phyloP scores from a whole-genome alignment of 2,888 invertebrate species.

The Drosophila silvestris region DNA sequence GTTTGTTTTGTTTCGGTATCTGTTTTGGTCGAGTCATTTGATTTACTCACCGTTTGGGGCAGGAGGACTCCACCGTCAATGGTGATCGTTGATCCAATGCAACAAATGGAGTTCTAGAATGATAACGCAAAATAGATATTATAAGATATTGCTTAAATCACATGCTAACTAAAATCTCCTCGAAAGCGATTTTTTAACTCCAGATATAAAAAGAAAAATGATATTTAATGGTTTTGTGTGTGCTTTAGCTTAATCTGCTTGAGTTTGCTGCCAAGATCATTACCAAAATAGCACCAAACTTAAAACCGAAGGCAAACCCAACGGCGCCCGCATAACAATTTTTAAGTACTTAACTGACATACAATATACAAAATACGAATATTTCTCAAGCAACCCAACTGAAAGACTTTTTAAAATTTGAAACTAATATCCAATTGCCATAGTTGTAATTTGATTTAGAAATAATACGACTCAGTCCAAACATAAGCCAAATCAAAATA shows the following conservation, averaged over 20 bases:
- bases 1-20: constrained; percentile 2
- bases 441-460: background rate
- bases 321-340: constrained; percentile 51
- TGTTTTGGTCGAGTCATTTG: constrained; percentile 2
- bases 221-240: background rate
- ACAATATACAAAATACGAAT: constrained; percentile 1
- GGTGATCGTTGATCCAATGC: constrained; percentile 85
- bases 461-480: background rate
- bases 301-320: constrained; percentile 2
- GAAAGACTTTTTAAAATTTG: constrained; percentile 5
- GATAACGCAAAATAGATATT: background rate
- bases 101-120: constrained; percentile 84
- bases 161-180: background rate
- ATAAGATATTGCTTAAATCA: background rate
- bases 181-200: background rate
- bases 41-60: constrained; percentile 84
- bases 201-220: background rate
- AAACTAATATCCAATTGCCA: background rate
- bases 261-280: constrained; percentile 28
- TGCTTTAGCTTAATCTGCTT: background rate
- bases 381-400: background rate
- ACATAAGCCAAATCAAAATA: constrained; percentile 38
- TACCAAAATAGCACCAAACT: constrained; percentile 13
- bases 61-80: constrained; percentile 85
- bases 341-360: constrained; percentile 11